Evolutionary conservation across 1,140 invertebrate genomes (phyloP), one percentile per base, ranked within the genome.

Genomic region (Scylla paramamosain): DNA sequence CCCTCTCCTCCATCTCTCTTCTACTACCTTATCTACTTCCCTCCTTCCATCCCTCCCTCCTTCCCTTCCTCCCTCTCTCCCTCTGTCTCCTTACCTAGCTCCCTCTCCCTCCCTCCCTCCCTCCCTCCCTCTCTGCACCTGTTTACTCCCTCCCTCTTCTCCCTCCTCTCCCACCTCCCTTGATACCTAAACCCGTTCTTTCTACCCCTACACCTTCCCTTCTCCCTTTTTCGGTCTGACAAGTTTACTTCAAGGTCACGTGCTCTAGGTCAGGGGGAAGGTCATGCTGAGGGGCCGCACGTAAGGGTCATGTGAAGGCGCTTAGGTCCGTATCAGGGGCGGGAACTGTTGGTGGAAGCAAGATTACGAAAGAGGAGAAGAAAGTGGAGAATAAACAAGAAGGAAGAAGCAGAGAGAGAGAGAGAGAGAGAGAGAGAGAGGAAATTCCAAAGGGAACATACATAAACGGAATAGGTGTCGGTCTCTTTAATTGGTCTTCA

Each of bases 111-210:
- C 84, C 84, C 28, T 86, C 29, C 12, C 84, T 46, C 39, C 28
- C 84, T 87, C 31, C 7, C 39, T 25, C 12, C 31, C 84, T 32
- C 84, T 87, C 31, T 46, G 0, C 31, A 25, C 25, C 67, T 77
- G 12, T 77, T n/a, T n/a, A 25, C 88, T 89, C 88, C 45, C 88
- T 89, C 45, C 28, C 88, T 89, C 88, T n/a, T 31, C 31, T 31
- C n/a, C 28, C 31, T 39, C 28, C 88, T 89, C 88, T 48, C 88
- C 25, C 39, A 46, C 45, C 88, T 48, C 88, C 10, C 45, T n/a
- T 20, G 6, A n/a, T 46, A 10, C 48, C 10, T 10, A 4, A 4
- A 46, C 28, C n/a, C n/a, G 28, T 59, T 31, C 31, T 46, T 91
- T 20, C 10, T 28, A 3, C n/a, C 59, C 20, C 45, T 89, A 59